These are phyloP conservation scores for Manis pentadactyla DNA, from an alignment of 2,797 vertebrate genomes.

Conservation along the genomic window DNA sequence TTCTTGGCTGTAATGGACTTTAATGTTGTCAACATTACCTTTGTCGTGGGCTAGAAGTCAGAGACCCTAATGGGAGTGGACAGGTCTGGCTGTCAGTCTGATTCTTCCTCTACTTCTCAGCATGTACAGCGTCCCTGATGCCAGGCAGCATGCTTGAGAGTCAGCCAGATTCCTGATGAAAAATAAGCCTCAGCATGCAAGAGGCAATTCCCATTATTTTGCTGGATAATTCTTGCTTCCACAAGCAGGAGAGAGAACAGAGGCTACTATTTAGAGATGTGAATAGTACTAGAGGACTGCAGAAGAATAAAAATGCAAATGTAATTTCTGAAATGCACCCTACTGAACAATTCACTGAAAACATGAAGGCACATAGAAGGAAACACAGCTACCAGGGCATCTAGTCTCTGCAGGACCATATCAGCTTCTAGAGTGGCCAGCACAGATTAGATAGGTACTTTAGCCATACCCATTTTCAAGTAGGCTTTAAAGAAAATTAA, in stretches of 20 bases:
- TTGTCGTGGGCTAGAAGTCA: not conserved
- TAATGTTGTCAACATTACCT: not conserved
- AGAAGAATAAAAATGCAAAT: constrained; percentile 68
- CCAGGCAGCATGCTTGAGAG: not conserved
- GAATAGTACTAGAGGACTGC: constrained; percentile 18
- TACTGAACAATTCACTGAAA: constrained; percentile 21
- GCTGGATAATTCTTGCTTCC: constrained; percentile 55
- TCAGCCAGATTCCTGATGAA: not conserved
- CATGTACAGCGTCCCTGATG: not conserved
- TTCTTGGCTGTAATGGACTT: not conserved
- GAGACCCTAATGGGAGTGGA: not conserved
- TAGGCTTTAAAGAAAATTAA: not conserved
- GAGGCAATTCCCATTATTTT: constrained; percentile 42
- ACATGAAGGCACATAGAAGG: not conserved
- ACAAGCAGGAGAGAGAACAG: constrained; percentile 52
- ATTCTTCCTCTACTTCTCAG: not conserved
- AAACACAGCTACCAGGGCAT: not conserved
- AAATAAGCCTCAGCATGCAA: not conserved
- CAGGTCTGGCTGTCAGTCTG: not conserved
- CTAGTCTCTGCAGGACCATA: not conserved
- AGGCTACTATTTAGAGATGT: constrained; percentile 37
- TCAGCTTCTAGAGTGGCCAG: not conserved
- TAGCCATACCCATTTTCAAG: constrained; percentile 22
- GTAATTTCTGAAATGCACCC: constrained; percentile 44
- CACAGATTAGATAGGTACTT: not conserved